Percentiles rank a stretch among this genome's conserved stretches.
These are phyloP conservation scores for Bombyx mandarina DNA, from an alignment of 1,140 invertebrate species.

Conservation along the genomic window DNA sequence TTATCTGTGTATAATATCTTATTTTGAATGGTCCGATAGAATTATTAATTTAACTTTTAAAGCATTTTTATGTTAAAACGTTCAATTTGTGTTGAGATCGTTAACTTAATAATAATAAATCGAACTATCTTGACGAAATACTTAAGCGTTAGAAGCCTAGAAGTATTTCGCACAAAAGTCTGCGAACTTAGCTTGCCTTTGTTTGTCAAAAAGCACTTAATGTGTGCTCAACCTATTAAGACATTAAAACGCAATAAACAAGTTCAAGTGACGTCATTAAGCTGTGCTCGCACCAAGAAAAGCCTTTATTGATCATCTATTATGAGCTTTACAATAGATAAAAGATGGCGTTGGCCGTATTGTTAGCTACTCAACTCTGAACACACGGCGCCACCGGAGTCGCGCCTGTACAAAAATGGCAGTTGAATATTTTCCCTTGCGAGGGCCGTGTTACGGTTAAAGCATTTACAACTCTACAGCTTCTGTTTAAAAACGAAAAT, in stretches of 20 bases:
- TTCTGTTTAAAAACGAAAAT: constrained; percentile 19
- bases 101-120: too few relatives aligned
- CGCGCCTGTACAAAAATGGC: constrained; percentile 63
- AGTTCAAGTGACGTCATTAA: constrained; percentile 18
- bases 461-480: constrained; percentile 18
- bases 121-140: too few relatives aligned
- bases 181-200: too few relatives aligned
- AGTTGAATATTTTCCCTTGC: constrained; percentile 65
- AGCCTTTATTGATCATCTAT: constrained; percentile 62
- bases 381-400: constrained; percentile 67
- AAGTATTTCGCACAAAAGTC: too few relatives aligned
- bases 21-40: too few relatives aligned
- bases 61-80: too few relatives aligned
- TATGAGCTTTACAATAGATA: constrained; percentile 50
- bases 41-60: too few relatives aligned
- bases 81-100: too few relatives aligned
- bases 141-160: too few relatives aligned
- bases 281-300: constrained; percentile 32
- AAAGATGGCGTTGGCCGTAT: constrained; percentile 60
- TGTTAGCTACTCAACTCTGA: constrained; percentile 43
- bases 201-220: too few relatives aligned
- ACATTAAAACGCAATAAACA: not conserved
- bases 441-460: constrained; percentile 8
- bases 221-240: too few relatives aligned
- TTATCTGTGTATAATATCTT: too few relatives aligned